Evolutionary conservation across 1,140 invertebrate species (phyloP), one percentile per base, ranked within the genome.

Genomic region (Luehdorfia chinensis): DNA sequence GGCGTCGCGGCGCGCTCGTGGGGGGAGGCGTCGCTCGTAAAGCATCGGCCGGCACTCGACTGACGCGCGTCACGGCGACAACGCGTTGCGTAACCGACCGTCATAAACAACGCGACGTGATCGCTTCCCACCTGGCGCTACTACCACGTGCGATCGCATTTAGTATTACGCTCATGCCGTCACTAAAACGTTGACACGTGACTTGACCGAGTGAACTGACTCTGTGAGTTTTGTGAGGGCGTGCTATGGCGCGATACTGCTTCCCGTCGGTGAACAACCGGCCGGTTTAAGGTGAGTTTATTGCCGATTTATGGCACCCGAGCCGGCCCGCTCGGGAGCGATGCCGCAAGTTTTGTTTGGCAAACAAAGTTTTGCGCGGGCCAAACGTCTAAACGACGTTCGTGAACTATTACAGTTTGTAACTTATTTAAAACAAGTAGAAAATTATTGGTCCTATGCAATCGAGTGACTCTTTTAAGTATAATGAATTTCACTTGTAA

Each of bases 41-140:
- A 87, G 65, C 79, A 87, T 87, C 84, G 81, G 78, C 69, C 85
- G 74, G 71, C 81, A 87, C 79, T 87, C 84, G 67, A 75, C 78
- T 87, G 84, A 87, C 85, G 85, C 81, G 84, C 76, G 77, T 63
- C 74, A 71, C 67, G 78, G 77, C 75, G 75, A 79, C 72, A 74
- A 85, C 85, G 81, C 81, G 85, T 84, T 84, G 83, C 80, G 83
- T 81, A 86, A 87, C 77, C 65, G 67, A 70, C 66, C 71, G 68
- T 74, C 67, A 79, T 84, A 83, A 84, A 84, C 80, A 84, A 83
- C 70, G 68, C 70, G 75, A 74, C 69, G 68, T 70, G 60, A 53
- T 68, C 70, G 62, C 64, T 45, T 57, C 63, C 61, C 69, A 71
- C 72, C 72, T 77, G 67, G 67, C 69, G 57, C 52, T 52, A 47